Conservation (phyloP, 1,140 invertebrate genomes). For the Drosophila melanica region DNA sequence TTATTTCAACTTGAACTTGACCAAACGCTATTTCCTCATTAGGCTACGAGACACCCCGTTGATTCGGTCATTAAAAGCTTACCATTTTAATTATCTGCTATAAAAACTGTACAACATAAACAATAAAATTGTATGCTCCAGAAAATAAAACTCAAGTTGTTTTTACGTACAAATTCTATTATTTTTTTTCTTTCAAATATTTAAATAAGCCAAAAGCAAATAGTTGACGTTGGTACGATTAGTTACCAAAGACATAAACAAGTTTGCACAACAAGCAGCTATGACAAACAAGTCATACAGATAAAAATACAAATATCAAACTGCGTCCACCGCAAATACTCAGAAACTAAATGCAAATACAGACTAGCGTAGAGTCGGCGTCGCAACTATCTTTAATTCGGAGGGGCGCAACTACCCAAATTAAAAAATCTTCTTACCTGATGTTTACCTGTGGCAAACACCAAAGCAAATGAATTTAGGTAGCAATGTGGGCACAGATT, state of each 20-base stretch:
- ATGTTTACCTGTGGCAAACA: constrained; percentile 63
- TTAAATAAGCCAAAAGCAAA: constrained; percentile 67
- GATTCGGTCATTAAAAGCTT: no score
- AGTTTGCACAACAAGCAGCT: constrained; percentile 48
- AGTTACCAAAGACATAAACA: constrained; percentile 65
- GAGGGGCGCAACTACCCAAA: constrained; percentile 22
- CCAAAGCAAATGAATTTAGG: constrained; percentile 68
- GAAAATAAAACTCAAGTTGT: constrained; percentile 28
- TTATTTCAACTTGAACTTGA: no score
- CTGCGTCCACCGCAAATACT: constrained; percentile 63
- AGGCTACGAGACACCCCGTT: no score
- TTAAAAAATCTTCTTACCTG: constrained; percentile 31
- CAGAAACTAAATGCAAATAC: constrained; percentile 53
- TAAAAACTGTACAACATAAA: constrained; percentile 36
- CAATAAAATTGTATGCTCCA: constrained; percentile 15
- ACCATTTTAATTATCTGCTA: constrained; percentile 68
- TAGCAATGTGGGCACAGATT: constrained; percentile 67
- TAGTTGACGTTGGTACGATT: constrained; percentile 61
- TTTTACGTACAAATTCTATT: constrained; percentile 58
- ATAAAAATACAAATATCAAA: constrained; percentile 55
- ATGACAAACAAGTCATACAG: constrained; percentile 52
- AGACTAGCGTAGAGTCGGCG: constrained; percentile 2
- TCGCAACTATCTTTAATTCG: constrained; percentile 10
- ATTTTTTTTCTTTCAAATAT: constrained; percentile 67
- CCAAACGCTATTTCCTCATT: no score